Base-by-base conservation (phyloP, 2,888 invertebrate species). In the Rhamnusium bicolor region DNA sequence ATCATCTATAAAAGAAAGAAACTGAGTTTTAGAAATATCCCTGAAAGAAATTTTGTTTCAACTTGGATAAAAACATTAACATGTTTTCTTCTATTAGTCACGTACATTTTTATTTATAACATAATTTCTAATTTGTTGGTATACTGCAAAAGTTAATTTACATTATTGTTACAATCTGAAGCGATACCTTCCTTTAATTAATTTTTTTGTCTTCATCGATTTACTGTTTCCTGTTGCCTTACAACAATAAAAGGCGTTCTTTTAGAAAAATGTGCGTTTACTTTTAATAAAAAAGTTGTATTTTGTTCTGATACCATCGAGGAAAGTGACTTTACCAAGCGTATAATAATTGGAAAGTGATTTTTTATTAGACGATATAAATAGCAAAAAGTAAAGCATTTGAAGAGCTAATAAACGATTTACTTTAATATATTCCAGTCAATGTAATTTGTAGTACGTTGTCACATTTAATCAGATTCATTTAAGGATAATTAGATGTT, bases 341-440 rank as follows among this genome's bases (percentile, higher is more conserved):
- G 77, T 79, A 72, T 77, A 79, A 81, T 81, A 79, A 79, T 73
- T 79, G 79, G 77, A 81, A 81, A 81, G 81, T 80, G 74, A 81
- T 81, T 80, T n/a, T 79, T 81, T 81, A 78, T 75, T 73, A 68
- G 72, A 60, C 61, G 24, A 73, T 71, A 75, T 77, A 71, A 75
- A 21, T 7, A 51, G 40, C 69, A 75, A 77, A 77, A 76, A 73
- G 60, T 68, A 56, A 46, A 73, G 53, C 70, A 62, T 68, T 71
- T 60, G 51, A 53, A 51, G 67, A 49, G 68, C 51, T 72, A 74
- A 72, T 67, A 32, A 54, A 60, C 69, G 69, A 72, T 75, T 72
- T 67, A 70, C 54, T 72, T 72, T 75, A 72, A 75, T 69, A 70
- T 75, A 75, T 75, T 74, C 71, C 63, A 32, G 14, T 68, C 51